A percentile compares a stretch with the other conserved stretches of the same genome.
Evolutionary conservation across 2,113 vertebrate genomes (phyloP).

Genomic region (Zapornia atra): DNA sequence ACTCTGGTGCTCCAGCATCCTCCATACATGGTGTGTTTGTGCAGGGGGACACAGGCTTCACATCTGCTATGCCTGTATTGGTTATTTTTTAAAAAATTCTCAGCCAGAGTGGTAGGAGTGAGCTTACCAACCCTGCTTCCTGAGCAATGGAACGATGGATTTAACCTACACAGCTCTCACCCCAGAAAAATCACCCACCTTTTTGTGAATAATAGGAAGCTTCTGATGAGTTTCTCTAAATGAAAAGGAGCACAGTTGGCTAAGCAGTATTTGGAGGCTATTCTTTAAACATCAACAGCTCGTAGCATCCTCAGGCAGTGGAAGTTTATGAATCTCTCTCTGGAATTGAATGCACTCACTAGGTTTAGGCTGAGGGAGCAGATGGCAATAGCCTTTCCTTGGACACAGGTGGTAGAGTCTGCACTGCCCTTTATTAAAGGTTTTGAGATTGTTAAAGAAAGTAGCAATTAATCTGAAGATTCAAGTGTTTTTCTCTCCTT

Average conservation of each 20-base stretch:
- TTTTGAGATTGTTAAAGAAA: neutral
- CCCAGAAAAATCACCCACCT: neutral
- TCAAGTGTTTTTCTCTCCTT: neutral
- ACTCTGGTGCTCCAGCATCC: neutral
- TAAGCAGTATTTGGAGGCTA: constrained; percentile 12
- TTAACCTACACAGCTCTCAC: neutral
- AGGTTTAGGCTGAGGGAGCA: constrained; percentile 18
- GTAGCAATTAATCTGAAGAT: neutral
- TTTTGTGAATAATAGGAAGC: neutral
- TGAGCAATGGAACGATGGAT: neutral
- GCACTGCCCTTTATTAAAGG: neutral
- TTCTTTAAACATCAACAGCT: constrained; percentile 22
- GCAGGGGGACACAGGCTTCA: neutral
- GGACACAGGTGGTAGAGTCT: neutral
- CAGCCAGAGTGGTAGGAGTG: neutral
- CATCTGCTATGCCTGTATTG: neutral
- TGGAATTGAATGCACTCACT: constrained; percentile 38
- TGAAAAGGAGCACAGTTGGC: neutral
- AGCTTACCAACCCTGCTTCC: neutral
- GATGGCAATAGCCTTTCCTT: neutral
- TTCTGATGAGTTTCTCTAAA: neutral
- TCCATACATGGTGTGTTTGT: rapidly evolving
- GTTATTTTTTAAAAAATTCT: neutral
- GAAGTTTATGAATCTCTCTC: constrained; percentile 23
- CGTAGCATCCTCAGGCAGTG: neutral